phyloP scores from a whole-genome alignment of 2,113 vertebrate genomes.

The Caracal caracal region DNA sequence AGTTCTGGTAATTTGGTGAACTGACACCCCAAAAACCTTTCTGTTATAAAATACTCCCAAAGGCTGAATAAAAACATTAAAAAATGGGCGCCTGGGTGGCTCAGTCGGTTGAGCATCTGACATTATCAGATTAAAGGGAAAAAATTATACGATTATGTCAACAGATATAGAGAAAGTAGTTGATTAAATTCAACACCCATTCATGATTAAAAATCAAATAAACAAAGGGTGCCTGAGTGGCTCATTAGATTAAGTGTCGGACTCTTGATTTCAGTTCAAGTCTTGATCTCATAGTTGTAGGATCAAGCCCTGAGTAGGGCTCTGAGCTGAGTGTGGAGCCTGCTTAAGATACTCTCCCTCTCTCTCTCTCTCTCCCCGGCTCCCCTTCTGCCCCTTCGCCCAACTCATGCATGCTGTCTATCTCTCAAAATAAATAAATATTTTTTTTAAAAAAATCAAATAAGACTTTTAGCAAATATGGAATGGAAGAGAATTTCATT shows the following conservation, averaged over 20 bases:
- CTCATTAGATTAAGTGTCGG: no score
- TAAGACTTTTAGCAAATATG: slow-evolving; percentile 37
- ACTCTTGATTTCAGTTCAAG: no score
- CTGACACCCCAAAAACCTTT: slow-evolving; percentile 14
- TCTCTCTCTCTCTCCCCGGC: no score
- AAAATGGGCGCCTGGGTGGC: background rate
- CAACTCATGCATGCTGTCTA: no score
- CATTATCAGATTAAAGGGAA: slow-evolving; percentile 37
- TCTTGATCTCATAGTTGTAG: no score
- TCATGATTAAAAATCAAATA: slow-evolving; percentile 51
- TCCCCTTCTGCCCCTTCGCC: no score
- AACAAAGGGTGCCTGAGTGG: no score
- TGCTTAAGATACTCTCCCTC: no score
- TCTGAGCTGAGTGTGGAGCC: no score
- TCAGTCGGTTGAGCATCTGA: no score
- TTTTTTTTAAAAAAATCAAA: slow-evolving; percentile 19
- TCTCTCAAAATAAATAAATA: no score
- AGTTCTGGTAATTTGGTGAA: slow-evolving; percentile 12
- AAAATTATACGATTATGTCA: background rate
- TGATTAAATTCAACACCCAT: slow-evolving; percentile 40
- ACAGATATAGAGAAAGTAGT: slow-evolving; percentile 4
- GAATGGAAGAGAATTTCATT: slow-evolving; percentile 50
- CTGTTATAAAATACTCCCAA: background rate
- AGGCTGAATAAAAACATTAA: background rate
- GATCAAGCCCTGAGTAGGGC: no score